Conservation (phyloP, 2,888 invertebrate genomes). For the Notodonta dromedarius region DNA sequence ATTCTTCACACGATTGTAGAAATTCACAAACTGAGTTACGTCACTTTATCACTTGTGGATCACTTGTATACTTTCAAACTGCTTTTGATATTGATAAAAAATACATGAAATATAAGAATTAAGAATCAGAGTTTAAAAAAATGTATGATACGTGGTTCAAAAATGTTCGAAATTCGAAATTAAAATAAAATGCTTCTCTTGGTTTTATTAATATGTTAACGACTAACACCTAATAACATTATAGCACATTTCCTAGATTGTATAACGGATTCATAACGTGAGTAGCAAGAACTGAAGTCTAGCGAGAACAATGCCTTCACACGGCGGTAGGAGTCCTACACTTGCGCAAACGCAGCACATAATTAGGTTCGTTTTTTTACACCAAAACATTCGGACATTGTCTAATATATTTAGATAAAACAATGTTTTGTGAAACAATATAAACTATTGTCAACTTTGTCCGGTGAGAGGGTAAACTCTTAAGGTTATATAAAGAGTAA, state of each 20-base stretch:
- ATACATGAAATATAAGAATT: constrained; percentile 21
- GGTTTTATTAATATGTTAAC: constrained; percentile 19
- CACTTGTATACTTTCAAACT: constrained; percentile 51
- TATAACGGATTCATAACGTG: constrained; percentile 62
- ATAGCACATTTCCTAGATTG: constrained; percentile 62
- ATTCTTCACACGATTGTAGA: constrained; percentile 49
- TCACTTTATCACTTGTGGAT: constrained; percentile 48
- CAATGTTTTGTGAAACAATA: constrained; percentile 53
- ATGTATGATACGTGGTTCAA: constrained; percentile 7
- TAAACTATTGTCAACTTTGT: constrained; percentile 46
- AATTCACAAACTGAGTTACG: constrained; percentile 47
- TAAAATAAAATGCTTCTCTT: constrained; percentile 10
- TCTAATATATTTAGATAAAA: constrained; percentile 58
- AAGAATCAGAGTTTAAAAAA: constrained; percentile 3
- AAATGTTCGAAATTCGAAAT: constrained; percentile 10
- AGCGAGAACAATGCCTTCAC: constrained; percentile 54
- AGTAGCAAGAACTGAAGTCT: constrained; percentile 53
- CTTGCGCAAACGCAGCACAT: constrained; percentile 70
- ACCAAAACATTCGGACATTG: constrained; percentile 63
- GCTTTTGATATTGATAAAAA: constrained; percentile 33
- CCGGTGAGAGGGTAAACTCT: constrained; percentile 42
- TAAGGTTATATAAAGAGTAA: constrained; percentile 40
- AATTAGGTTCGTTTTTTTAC: constrained; percentile 63
- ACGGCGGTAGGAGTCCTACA: constrained; percentile 50
- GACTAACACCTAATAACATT: constrained; percentile 24